A percentile compares a stretch with the other conserved stretches of the same genome.
Conservation (phyloP, 2,113 vertebrate species). For the Hydropotes inermis region DNA sequence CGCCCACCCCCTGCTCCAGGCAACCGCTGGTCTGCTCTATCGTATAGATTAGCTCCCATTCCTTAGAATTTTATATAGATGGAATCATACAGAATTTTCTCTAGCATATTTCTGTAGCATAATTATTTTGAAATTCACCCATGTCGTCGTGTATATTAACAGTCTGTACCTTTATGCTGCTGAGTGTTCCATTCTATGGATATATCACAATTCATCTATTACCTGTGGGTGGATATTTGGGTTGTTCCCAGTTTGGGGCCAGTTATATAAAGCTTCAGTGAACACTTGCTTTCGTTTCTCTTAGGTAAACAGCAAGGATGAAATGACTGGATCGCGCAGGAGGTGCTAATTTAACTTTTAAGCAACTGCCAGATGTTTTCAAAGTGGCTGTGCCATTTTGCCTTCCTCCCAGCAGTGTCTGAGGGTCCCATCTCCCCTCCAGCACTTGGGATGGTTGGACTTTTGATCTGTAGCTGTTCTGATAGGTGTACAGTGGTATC, state of each 20-base stretch:
- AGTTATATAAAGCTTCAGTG: background rate
- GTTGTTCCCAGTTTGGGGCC: background rate
- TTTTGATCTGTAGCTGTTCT: accelerated
- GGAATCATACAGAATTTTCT: background rate
- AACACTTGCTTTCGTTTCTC: background rate
- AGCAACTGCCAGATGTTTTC: background rate
- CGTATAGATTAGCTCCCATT: background rate
- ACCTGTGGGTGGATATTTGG: background rate
- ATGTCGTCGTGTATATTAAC: accelerated
- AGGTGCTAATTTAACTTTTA: background rate
- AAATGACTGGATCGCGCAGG: accelerated
- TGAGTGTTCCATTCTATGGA: accelerated
- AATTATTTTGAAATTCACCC: background rate
- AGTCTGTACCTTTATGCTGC: background rate
- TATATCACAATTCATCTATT: accelerated
- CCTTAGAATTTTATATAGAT: background rate
- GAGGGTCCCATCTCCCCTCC: background rate
- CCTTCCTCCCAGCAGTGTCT: accelerated
- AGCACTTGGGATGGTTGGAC: background rate
- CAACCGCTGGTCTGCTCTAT: background rate
- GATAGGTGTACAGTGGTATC: background rate
- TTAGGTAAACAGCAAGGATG: no score
- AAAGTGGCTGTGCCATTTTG: accelerated
- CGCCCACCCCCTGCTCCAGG: no score
- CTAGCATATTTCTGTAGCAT: background rate